Base-by-base conservation (phyloP, 2,797 vertebrate genomes). In the Falco concolor region DNA sequence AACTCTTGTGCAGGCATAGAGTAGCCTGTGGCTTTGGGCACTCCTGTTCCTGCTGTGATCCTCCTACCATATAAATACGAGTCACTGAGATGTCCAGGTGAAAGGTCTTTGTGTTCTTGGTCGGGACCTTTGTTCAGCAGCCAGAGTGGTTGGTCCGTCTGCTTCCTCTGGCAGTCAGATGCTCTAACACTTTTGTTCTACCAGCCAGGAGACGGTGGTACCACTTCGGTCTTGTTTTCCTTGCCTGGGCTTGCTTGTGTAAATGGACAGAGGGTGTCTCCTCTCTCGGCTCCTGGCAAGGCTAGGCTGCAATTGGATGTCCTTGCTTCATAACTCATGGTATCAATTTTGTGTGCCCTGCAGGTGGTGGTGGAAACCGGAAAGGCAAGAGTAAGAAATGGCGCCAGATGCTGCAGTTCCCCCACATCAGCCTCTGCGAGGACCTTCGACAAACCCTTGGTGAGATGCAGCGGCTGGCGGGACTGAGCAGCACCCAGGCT, bases 371-470 rank as follows among this genome's bases (percentile, higher is more conserved):
- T 0, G 99, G 99, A 70, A 99, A 99, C 98, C 97, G 99, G 93
- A 99, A 99, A 98, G 99, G 99, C 96, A 99, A 99, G 95, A 99
- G 99, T 96, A 99, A 99, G 98, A 99, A 99, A 98, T 99, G 99
- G 99, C 99, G 99, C 91, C 99, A 99, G 98, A 99, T 99, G 99
- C 98, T 99, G 47, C 99, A 99, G 98, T 99, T 99, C 56, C 99
- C 99, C 32, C 99, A 99, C 92, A 98, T 99, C 84, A 99, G 99
- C 97, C 97, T 98, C 94, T 99, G 99, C 9, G 99, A 99, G 92
- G 99, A 99, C 90, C 98, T 99, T 34, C 98, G 99, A 52, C 99
- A 98, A 74, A 98, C 68, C 76, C 98, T 98, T 12, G 99, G 99
- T 99, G 97, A 98, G 98, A 34, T 2, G 8, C 3, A 1, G 53